These are phyloP conservation scores for Thereva unica DNA, from an alignment of 2,888 invertebrate genomes.

Conservation along the genomic window DNA sequence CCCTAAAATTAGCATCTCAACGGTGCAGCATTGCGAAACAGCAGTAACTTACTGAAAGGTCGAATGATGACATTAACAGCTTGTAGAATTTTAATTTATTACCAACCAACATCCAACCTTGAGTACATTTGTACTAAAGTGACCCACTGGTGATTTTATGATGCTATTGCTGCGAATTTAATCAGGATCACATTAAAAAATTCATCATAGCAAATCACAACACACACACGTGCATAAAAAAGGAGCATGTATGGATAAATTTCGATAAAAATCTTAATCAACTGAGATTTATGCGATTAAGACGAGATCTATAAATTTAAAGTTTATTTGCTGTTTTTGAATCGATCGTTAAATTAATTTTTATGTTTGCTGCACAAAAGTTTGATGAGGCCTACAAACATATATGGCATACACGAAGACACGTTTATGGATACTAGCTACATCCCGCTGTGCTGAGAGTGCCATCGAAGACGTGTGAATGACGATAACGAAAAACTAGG, in stretches of 20 bases:
- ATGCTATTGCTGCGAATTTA: background rate
- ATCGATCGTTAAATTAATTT: constrained; percentile 22
- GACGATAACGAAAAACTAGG: too few relatives aligned
- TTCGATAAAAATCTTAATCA: constrained; percentile 11
- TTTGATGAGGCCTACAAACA: constrained; percentile 2
- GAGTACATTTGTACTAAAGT: background rate
- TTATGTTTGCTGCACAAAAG: constrained; percentile 14
- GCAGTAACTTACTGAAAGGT: background rate
- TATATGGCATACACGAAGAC: background rate
- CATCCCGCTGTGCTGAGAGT: background rate
- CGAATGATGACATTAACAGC: constrained; percentile 4
- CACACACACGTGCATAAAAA: too few relatives aligned
- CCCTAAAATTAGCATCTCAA: background rate
- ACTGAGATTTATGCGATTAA: constrained; percentile 9
- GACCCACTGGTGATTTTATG: background rate
- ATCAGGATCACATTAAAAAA: constrained; percentile 7
- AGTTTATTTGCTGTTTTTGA: constrained; percentile 1
- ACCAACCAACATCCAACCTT: background rate
- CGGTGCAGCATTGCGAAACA: background rate
- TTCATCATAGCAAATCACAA: background rate
- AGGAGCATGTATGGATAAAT: background rate
- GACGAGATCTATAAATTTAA: constrained; percentile 1
- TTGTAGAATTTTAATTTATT: constrained; percentile 3
- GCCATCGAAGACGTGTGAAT: background rate
- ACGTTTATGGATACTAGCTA: background rate